Percentiles rank a stretch among this genome's conserved stretches.
Evolutionary conservation across 1,140 invertebrate genomes (phyloP).

Genomic region (Trichoplusia ni): DNA sequence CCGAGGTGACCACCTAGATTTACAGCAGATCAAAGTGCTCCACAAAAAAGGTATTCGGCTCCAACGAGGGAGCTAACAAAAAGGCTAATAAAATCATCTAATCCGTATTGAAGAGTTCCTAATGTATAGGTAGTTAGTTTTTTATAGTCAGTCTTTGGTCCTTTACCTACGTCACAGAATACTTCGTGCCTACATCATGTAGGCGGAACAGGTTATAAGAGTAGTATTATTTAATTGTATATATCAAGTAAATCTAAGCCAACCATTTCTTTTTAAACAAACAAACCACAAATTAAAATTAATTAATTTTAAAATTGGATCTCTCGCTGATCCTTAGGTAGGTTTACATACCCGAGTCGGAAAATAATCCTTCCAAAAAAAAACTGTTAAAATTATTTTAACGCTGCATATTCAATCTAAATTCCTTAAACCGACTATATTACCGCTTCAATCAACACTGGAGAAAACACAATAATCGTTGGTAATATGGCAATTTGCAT

Average conservation of each 20-base stretch:
- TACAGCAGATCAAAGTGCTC: not conserved
- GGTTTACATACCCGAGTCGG: too few relatives aligned
- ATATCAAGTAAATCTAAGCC: too few relatives aligned
- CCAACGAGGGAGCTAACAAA: conserved; percentile 1
- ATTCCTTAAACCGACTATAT: not conserved
- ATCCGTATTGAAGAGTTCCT: not conserved
- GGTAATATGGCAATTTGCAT: conserved; percentile 23
- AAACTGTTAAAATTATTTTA: too few relatives aligned
- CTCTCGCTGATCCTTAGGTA: too few relatives aligned
- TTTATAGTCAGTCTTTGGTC: not conserved
- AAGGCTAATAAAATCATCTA: not conserved
- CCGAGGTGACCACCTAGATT: conserved; percentile 29
- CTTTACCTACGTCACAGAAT: too few relatives aligned
- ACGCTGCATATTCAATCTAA: not conserved
- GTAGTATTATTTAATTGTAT: too few relatives aligned
- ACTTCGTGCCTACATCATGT: too few relatives aligned
- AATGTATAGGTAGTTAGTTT: not conserved
- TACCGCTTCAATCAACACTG: conserved; percentile 1
- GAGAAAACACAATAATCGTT: conserved; percentile 10
- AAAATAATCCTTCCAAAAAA: too few relatives aligned
- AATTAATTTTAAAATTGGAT: too few relatives aligned
- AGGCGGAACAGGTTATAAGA: too few relatives aligned
- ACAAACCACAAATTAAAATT: too few relatives aligned
- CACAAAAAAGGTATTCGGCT: conserved; percentile 31
- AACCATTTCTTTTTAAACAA: too few relatives aligned